Percentiles rank a stretch among this genome's conserved stretches.
Conservation (phyloP, 2,888 invertebrate species). For the Drosophila gaucha region DNA sequence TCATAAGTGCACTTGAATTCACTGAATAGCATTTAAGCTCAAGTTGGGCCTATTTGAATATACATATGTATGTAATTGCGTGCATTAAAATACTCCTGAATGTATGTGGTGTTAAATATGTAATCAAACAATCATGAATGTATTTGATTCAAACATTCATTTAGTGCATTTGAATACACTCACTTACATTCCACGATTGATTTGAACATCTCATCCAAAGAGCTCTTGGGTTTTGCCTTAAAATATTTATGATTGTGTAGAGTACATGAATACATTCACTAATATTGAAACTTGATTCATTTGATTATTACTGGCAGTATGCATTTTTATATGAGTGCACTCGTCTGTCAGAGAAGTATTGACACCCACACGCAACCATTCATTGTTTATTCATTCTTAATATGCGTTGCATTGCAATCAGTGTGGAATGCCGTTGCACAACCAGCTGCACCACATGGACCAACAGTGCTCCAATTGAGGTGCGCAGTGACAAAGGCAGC, state of each 20-base stretch:
- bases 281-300: neutral
- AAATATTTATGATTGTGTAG: too few species aligned
- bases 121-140: neutral
- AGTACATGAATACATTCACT: neutral
- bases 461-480: constrained; percentile 17
- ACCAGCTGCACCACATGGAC: constrained; percentile 9
- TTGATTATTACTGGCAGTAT: neutral
- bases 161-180: neutral
- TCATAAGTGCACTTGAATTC: neutral
- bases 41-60: neutral
- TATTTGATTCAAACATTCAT: neutral
- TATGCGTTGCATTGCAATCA: constrained; percentile 9
- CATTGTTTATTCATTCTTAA: constrained; percentile 10
- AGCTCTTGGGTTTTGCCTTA: too few species aligned
- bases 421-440: constrained; percentile 12
- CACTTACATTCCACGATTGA: too few species aligned
- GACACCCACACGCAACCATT: constrained; percentile 3
- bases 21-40: neutral
- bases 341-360: neutral
- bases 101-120: too few species aligned
- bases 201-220: neutral
- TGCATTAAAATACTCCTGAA: too few species aligned
- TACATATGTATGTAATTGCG: neutral
- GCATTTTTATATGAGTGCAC: too few species aligned
- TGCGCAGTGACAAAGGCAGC: constrained; percentile 61